A percentile compares a stretch with the other conserved stretches of the same genome.
Evolutionary conservation across 2,797 vertebrate genomes (phyloP).

Genomic region (Myotis daubentonii): DNA sequence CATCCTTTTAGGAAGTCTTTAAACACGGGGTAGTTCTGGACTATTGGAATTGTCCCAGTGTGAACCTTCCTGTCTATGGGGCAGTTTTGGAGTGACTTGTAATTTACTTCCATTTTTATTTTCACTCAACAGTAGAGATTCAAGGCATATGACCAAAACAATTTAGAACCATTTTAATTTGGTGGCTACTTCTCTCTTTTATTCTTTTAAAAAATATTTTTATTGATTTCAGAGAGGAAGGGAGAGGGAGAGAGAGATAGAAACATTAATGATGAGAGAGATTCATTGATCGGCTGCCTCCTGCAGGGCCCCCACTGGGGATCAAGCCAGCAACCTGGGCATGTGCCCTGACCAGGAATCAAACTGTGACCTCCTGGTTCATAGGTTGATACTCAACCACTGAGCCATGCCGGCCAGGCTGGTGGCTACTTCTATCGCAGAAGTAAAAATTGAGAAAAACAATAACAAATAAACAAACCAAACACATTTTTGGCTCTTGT

Average conservation of each 20-base stretch:
- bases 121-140: neutral
- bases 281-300: no score
- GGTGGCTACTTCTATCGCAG: neutral
- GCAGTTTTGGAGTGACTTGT: neutral
- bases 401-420: no score
- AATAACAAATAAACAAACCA: neutral
- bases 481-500: neutral
- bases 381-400: no score
- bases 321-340: no score
- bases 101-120: neutral
- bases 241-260: no score
- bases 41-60: neutral
- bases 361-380: no score
- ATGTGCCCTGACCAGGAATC: no score
- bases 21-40: neutral
- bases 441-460: conserved; percentile 13
- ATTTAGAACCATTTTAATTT: conserved; percentile 29
- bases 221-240: no score
- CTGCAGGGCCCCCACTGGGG: no score
- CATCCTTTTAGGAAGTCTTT: neutral
- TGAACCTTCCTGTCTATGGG: neutral
- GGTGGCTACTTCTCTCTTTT: neutral
- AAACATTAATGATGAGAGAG: no score
- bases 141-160: neutral
- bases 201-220: no score